phyloP scores from a whole-genome alignment of 2,113 vertebrate species.

The Bubo scandiacus region DNA sequence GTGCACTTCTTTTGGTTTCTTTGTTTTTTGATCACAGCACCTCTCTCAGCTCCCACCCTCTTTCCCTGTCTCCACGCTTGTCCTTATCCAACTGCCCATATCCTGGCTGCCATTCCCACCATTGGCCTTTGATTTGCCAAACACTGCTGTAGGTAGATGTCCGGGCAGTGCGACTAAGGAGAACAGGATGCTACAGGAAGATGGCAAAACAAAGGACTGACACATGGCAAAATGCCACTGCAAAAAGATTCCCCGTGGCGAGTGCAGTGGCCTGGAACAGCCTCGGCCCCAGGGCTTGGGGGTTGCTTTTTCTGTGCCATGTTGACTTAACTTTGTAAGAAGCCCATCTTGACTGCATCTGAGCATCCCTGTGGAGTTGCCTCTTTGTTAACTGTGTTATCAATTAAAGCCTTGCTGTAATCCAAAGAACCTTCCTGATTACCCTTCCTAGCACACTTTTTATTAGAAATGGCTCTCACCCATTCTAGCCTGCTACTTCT shows the following conservation, averaged over 20 bases:
- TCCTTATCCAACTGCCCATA: background rate
- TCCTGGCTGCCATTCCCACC: background rate
- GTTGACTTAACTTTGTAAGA: constrained; percentile 54
- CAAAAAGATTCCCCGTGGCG: background rate
- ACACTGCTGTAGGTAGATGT: constrained; percentile 11
- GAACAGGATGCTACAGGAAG: background rate
- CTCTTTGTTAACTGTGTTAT: constrained; percentile 48
- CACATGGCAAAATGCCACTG: constrained; percentile 26
- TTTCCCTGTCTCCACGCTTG: background rate
- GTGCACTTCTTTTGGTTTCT: background rate
- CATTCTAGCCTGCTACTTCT: background rate
- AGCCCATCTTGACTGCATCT: constrained; percentile 50
- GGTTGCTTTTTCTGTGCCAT: constrained; percentile 38
- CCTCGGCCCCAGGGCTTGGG: background rate
- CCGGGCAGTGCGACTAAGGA: background rate
- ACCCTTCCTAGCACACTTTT: background rate
- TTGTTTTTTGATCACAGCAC: background rate
- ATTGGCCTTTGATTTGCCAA: background rate
- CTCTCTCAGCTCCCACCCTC: background rate
- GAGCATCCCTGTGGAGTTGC: constrained; percentile 36
- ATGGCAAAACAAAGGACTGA: constrained; percentile 35
- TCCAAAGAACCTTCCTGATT: background rate
- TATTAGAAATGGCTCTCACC: background rate
- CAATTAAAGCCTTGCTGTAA: constrained; percentile 20
- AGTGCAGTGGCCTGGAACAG: constrained; percentile 40